A percentile compares a stretch with the other conserved stretches of the same genome.
Conservation (phyloP, 2,888 invertebrate genomes). For the Cistogaster globosa region DNA sequence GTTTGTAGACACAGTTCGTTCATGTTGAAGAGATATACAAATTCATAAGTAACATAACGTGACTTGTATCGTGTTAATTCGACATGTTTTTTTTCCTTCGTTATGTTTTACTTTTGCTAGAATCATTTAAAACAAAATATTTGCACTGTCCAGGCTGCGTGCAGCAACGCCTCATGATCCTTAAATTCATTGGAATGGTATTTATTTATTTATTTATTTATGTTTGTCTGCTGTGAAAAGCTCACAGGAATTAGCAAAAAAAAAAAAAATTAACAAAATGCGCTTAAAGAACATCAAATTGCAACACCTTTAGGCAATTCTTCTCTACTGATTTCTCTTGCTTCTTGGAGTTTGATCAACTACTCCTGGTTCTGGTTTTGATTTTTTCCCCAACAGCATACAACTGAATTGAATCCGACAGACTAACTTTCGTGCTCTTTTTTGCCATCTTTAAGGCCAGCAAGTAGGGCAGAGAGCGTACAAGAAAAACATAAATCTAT, state of each 20-base stretch:
- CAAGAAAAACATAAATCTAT: slow-evolving; percentile 54
- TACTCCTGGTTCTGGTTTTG: slow-evolving; percentile 66
- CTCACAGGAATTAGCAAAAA: slow-evolving; percentile 28
- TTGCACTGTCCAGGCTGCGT: slow-evolving; percentile 77
- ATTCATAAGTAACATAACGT: slow-evolving; percentile 65
- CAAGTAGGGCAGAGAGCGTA: background rate
- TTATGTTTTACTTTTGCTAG: slow-evolving; percentile 46
- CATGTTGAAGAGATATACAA: slow-evolving; percentile 28
- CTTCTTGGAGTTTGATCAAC: slow-evolving; percentile 42
- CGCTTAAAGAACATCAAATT: slow-evolving; percentile 82
- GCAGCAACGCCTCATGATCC: slow-evolving; percentile 68
- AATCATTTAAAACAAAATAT: slow-evolving; percentile 80
- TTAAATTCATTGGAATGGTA: slow-evolving; percentile 66
- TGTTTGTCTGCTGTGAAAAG: slow-evolving; percentile 40
- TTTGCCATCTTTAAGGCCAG: background rate
- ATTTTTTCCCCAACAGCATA: slow-evolving; percentile 56
- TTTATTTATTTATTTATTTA: slow-evolving; percentile 62
- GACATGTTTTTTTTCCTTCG: slow-evolving; percentile 78
- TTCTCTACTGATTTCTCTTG: slow-evolving; percentile 42
- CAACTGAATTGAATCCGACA: slow-evolving; percentile 47
- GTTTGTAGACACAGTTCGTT: background rate
- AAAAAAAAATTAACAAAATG: slow-evolving; percentile 58
- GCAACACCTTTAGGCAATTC: slow-evolving; percentile 81
- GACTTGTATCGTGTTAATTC: slow-evolving; percentile 80
- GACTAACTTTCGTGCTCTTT: background rate